Base-by-base conservation (phyloP, 2,797 vertebrate genomes). In the Anomalospiza imberbis region DNA sequence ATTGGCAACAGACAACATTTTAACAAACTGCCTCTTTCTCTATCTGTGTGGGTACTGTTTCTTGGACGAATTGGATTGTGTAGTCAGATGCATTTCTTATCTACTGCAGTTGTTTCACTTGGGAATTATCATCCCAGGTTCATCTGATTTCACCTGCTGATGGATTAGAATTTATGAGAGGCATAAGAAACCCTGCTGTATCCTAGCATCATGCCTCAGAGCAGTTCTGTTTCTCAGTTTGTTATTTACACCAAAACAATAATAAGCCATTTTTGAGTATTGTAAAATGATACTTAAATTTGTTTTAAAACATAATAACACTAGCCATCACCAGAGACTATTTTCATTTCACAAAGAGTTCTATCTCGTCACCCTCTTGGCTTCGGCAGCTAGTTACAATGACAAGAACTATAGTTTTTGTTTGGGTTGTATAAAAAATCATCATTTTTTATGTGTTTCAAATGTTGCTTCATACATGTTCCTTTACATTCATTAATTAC, bases 381-480 rank as follows among this genome's bases (percentile, higher is more conserved):
- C 55, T 89, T 86, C 1, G 0, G 25, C 71, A 74, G 13, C 50
- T 83, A 32, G 28, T 28, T 71, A 29, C 1, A 5, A 14, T 57
- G 53, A 38, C 1, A 8, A 71, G 57, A 76, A 34, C 24, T 42
- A 5, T 10, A 22, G 22, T 3, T 72, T 67, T 61, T 61, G 4
- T 54, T 68, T 26, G 22, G 8, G 16, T 58, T 78, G 7, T 72
- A 8, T 67, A 50, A 57, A 77, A 77, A 74, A 22, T 34, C 24
- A 5, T 5, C 7, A 11, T 55, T 63, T 89, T 77, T 2, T 1
- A 7, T 80, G 17, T 44, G 32, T 91, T 94, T 74, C 44, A 63
- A 13, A 18, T 51, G 29, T 61, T 7, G 1, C 24, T 74, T 90
- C 50, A 1, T 53, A 7, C 1, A 0, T 22, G 11, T 67, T 80